Conservation (phyloP, 2,113 vertebrate species). For the Melanerpes formicivorus region DNA sequence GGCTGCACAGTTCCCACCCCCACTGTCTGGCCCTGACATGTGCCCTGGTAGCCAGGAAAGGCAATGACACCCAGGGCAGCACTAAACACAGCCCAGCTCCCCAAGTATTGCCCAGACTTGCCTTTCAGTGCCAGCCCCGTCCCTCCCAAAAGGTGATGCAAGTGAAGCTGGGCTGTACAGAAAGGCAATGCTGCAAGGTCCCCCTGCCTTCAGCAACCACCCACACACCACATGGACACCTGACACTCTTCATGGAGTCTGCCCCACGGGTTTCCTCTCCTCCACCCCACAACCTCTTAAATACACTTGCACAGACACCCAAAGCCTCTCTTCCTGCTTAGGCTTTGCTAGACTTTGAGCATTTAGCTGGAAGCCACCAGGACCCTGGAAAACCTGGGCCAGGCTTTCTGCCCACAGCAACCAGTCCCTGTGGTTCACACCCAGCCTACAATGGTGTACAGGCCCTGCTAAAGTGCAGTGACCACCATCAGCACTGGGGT, state of each 20-base stretch:
- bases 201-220: no score
- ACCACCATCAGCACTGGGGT: fast-evolving
- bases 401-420: neutral
- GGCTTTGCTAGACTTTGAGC: neutral
- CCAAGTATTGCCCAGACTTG: neutral
- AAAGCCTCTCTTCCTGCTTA: neutral
- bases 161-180: neutral
- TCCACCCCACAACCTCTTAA: neutral
- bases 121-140: neutral
- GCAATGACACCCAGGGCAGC: neutral
- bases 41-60: neutral
- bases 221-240: neutral
- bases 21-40: neutral
- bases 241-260: fast-evolving
- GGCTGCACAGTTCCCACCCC: neutral
- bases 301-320: neutral
- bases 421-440: fast-evolving
- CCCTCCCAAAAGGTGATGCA: neutral
- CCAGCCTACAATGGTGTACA: fast-evolving
- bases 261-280: neutral
- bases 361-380: neutral
- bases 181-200: neutral
- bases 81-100: neutral
- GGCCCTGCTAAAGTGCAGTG: neutral
- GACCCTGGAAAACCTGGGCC: neutral